Evolutionary conservation across 1,140 invertebrate species (phyloP).

Genomic region (Pseudachorutes palmiensis): DNA sequence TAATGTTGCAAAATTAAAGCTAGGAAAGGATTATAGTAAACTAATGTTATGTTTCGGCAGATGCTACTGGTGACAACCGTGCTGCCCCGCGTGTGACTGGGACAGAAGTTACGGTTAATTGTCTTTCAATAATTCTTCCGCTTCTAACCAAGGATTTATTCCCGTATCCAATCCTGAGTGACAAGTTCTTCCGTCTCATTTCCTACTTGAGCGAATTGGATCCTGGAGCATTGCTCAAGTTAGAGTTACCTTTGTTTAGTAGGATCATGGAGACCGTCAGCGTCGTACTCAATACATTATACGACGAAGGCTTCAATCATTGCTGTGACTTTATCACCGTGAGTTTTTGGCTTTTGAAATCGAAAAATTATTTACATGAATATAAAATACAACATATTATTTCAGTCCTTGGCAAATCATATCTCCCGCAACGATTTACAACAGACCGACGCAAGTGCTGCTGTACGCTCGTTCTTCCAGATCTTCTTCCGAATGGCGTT

Average conservation of each 20-base stretch:
- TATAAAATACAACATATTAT: neutral
- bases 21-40: neutral
- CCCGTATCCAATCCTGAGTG: neutral
- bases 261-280: neutral
- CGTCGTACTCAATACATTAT: neutral
- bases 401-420: neutral
- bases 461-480: neutral
- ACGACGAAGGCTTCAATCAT: neutral
- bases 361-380: neutral
- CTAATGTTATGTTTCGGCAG: neutral
- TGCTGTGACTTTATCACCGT: slow-evolving; percentile 5
- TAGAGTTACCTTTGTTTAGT: neutral
- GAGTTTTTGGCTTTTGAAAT: neutral
- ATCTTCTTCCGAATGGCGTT: neutral
- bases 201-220: slow-evolving; percentile 1
- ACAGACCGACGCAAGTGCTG: neutral
- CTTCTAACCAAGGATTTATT: slow-evolving; percentile 5
- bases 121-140: neutral
- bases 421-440: neutral
- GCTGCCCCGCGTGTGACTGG: neutral
- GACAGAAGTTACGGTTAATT: neutral
- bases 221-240: neutral
- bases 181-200: slow-evolving; percentile 5
- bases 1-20: neutral
- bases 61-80: neutral